Conservation (phyloP, 2,113 vertebrate species). For the Trichechus manatus region DNA sequence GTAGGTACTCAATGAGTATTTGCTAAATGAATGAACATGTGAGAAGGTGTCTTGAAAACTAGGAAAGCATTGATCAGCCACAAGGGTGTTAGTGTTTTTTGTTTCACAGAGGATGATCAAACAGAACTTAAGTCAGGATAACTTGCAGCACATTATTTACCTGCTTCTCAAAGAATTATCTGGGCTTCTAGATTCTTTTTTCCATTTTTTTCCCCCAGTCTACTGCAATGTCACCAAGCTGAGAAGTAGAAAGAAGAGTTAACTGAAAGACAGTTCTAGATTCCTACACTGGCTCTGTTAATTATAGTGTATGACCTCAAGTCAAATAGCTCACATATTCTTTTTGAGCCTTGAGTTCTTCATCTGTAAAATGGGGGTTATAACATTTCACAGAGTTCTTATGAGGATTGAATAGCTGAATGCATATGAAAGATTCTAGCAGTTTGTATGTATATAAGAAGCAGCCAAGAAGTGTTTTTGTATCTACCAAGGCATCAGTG, state of each 20-base stretch:
- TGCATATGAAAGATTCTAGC: background rate
- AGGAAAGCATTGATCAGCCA: background rate
- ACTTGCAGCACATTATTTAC: background rate
- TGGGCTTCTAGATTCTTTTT: background rate
- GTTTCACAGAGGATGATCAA: background rate
- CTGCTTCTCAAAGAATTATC: background rate
- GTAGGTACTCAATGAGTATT: background rate
- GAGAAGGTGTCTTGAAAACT: background rate
- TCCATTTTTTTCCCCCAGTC: background rate
- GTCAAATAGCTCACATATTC: background rate
- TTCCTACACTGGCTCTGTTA: background rate
- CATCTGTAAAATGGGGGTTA: background rate
- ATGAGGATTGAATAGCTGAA: background rate
- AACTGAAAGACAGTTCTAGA: slow-evolving; percentile 23
- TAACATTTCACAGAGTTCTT: background rate
- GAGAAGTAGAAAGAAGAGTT: background rate
- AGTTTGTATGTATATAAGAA: background rate
- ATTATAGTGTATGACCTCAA: background rate
- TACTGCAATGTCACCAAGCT: background rate
- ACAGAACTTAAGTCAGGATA: background rate
- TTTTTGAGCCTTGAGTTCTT: background rate
- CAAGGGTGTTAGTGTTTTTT: background rate
- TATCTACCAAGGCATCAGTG: background rate
- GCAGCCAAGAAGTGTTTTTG: background rate
- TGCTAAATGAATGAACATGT: background rate